Conservation (phyloP, 30 jellyfish, hydroid and myxozoan genomes). For the Aurelia aurita complex sp. Pacific region DNA sequence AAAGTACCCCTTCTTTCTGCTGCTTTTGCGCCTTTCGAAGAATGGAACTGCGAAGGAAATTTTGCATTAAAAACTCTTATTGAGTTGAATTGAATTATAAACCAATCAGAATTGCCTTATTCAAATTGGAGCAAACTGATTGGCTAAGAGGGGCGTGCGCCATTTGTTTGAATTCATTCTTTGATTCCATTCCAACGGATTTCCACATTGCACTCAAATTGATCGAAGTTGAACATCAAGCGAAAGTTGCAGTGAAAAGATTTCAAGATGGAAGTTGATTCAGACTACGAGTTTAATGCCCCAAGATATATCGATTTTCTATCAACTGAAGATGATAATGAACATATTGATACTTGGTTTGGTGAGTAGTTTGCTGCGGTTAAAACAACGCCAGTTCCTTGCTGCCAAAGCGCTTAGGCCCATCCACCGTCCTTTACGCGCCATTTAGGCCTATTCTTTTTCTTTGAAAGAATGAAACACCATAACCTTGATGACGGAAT, state of each 20-base stretch:
- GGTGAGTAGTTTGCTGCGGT: conserved; percentile 61
- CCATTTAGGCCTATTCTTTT: too few species aligned
- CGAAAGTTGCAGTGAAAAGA: neutral
- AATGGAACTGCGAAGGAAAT: too few species aligned
- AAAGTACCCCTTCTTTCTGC: too few species aligned
- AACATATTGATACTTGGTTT: conserved; percentile 90
- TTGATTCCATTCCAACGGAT: neutral
- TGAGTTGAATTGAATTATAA: too few species aligned
- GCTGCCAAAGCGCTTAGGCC: too few species aligned
- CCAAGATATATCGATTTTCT: conserved; percentile 91
- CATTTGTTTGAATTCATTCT: conserved; percentile 25
- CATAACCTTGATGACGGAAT: too few species aligned
- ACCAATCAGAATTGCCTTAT: conserved; percentile 13
- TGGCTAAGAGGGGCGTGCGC: conserved; percentile 31
- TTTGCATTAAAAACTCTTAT: too few species aligned
- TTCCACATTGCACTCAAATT: neutral
- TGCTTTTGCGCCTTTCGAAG: too few species aligned
- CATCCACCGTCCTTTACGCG: too few species aligned
- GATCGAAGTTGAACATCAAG: neutral
- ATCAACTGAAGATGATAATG: conserved; percentile 78
- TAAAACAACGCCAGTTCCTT: too few species aligned
- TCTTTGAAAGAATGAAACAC: too few species aligned
- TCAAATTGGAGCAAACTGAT: neutral
- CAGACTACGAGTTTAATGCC: conserved; percentile 91
- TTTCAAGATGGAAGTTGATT: conserved; percentile 62